Base-by-base conservation (phyloP, 92 coral and sea anemone species). In the Muricea muricata region DNA sequence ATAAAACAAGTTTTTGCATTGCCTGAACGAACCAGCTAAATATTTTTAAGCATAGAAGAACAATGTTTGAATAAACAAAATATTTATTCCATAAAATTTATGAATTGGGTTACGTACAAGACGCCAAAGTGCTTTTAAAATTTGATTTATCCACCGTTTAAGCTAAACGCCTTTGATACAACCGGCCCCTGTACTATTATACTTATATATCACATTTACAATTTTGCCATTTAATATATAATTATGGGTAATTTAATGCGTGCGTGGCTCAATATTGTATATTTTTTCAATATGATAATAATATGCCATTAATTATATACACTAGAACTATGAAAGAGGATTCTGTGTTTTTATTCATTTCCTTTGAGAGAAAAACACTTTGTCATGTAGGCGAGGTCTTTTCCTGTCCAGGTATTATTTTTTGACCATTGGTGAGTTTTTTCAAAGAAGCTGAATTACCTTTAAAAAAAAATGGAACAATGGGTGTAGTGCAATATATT, bases 241-340 rank as follows among this genome's bases (percentile, higher is more conserved):
- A 28, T 6, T 26, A 63, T 57, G 28, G n/a, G 18, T 63, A 29
- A 63, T 63, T 63, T 26, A 63, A 28, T 10, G 37, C 70, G 13
- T 10, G 37, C 70, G 70, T 63, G 70, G 70, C 30, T 63, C 11
- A 63, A 63, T 63, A 13, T 28, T 63, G 70, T 63, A 32, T 63
- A 63, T 63, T 63, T 63, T 57, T 32, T 63, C 70, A 30, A 63
- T 63, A 32, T 10, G n/a, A 63, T 63, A 1, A 29, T 60, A 12
- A 25, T 60, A n/a, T n/a, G n/a, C n/a, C 8, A 60, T 60, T 37
- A 37, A 24, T 24, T 60, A 60, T n/a, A n/a, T 60, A 24, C 14
- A 60, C 0, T 25, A 20, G 8, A 60, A 29, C 14, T 8, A 63
- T 63, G 70, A 63, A 63, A 63, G 70, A 63, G 14, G 35, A 6